Conservation (phyloP, 2,888 invertebrate species). For the Ypsolopha scabrella region DNA sequence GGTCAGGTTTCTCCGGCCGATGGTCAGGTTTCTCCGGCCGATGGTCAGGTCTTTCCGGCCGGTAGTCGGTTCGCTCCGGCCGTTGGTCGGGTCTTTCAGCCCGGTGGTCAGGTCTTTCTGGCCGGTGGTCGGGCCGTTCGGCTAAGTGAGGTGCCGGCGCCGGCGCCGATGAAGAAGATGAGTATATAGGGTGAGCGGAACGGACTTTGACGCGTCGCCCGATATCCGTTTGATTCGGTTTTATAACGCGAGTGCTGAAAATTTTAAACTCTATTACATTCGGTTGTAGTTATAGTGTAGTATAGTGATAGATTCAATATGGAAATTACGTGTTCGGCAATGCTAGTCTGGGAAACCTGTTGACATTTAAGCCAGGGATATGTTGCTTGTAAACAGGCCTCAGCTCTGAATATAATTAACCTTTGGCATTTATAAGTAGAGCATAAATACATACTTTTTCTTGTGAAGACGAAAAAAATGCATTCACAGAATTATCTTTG, state of each 20-base stretch:
- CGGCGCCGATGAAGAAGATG: constrained; percentile 33
- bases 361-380: no score
- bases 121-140: constrained; percentile 16
- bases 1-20: constrained; percentile 8
- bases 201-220: constrained; percentile 88
- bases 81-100: constrained; percentile 11
- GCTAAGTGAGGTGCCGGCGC: constrained; percentile 11
- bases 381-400: no score
- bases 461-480: no score
- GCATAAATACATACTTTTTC: no score
- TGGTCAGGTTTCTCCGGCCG: constrained; percentile 17
- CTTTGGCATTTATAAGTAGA: no score
- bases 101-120: constrained; percentile 15
- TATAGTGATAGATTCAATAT: no score
- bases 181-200: constrained; percentile 16
- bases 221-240: constrained; percentile 90
- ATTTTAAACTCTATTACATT: no score
- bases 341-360: no score
- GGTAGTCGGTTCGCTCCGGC: neutral
- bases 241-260: constrained; percentile 92
- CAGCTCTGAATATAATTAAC: no score
- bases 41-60: constrained; percentile 12
- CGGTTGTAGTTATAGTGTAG: no score
- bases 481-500: no score
- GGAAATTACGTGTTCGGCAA: no score